A percentile compares a stretch with the other conserved stretches of the same genome.
These are phyloP conservation scores for Chironomus tepperi DNA, from an alignment of 1,140 invertebrate species.

Conservation along the genomic window DNA sequence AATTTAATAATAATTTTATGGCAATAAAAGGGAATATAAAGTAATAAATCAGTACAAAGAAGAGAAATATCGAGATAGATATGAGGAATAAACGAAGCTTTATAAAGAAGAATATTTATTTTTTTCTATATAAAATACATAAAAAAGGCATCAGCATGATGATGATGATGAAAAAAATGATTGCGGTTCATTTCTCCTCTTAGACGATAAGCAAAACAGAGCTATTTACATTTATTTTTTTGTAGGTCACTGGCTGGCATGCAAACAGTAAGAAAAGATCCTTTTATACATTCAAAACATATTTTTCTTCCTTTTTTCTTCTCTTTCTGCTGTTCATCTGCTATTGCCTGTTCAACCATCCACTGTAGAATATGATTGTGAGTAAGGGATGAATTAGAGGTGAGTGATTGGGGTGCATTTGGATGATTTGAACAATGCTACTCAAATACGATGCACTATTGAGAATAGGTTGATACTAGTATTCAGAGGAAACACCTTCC, in stretches of 20 bases:
- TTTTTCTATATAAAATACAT: not conserved
- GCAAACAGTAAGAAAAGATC: not conserved
- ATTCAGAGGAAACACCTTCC: no score
- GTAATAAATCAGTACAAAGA: conserved; percentile 9
- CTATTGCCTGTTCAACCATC: no score
- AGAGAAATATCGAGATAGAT: not conserved
- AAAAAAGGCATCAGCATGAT: not conserved
- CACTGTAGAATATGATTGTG: no score
- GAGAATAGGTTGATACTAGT: no score
- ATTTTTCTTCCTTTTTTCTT: not conserved
- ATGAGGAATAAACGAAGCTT: not conserved
- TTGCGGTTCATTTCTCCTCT: not conserved
- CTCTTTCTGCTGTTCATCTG: not conserved
- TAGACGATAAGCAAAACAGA: conserved; percentile 1
- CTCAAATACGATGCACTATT: no score
- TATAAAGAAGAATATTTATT: not conserved
- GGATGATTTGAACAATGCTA: no score
- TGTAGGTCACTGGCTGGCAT: not conserved
- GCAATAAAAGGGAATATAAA: conserved; percentile 12
- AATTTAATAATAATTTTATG: conserved; percentile 15
- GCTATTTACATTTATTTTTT: not conserved
- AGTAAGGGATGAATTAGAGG: no score
- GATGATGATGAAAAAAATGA: not conserved
- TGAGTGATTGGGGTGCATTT: no score
- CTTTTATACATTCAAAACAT: conserved; percentile 1